Evolutionary conservation across 2,113 vertebrate species (phyloP).

Genomic region (Poecilia latipinna): DNA sequence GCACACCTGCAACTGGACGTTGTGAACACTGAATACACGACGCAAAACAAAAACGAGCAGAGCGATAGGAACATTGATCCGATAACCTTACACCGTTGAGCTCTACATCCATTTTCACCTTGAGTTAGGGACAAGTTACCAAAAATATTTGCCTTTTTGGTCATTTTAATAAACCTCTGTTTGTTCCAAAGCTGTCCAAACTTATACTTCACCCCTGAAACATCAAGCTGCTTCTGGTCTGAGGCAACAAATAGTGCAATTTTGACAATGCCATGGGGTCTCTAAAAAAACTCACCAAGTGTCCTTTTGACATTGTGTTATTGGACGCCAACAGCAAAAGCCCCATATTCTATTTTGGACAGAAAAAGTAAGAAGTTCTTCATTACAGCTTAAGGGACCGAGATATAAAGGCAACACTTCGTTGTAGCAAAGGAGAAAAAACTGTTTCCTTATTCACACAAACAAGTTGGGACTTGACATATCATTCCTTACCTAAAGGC

Average conservation of each 20-base stretch:
- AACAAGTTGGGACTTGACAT: background rate
- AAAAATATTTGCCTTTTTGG: background rate
- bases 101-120: no score
- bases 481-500: background rate
- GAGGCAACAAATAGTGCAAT: conserved; percentile 1
- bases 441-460: background rate
- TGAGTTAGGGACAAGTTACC: background rate
- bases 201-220: background rate
- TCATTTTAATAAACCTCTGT: background rate
- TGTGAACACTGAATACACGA: no score
- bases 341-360: background rate
- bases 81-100: no score
- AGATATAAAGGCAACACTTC: background rate
- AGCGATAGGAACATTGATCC: no score
- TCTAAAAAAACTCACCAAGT: background rate
- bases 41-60: no score
- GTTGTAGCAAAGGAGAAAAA: background rate
- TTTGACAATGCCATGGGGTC: background rate
- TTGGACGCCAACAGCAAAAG: background rate
- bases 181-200: background rate
- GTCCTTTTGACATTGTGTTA: background rate
- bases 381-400: background rate
- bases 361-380: background rate
- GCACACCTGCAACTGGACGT: background rate
- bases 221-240: background rate